Base-by-base conservation (phyloP, 2,888 invertebrate genomes). In the Steinernema scapterisci region DNA sequence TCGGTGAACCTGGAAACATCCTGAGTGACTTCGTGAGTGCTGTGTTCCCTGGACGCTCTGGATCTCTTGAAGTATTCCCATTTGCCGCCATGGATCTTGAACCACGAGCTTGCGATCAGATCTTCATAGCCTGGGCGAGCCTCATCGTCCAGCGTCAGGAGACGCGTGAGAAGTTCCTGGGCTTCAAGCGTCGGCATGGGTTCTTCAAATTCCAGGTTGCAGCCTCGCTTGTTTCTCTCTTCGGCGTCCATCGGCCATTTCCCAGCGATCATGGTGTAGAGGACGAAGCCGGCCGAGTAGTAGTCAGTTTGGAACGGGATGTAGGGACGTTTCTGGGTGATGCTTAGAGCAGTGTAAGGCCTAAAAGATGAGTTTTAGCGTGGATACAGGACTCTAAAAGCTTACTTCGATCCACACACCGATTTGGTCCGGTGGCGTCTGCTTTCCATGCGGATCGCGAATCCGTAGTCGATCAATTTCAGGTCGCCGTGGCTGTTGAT, bases 401-500 rank as follows among this genome's bases (percentile, higher is more conserved):
- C 56, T 73, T 63, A 74, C 75, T 63, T 76, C 2, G 84, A 82
- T 13, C 84, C 84, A 70, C 84, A 84, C 75, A 81, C 83, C 0
- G 82, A 81, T 7, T 76, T 78, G 23, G 82, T 80, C 72, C 80
- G 11, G 11, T 76, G 31, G 1, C 74, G 82, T 9, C 80, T 74
- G 54, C 71, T 52, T 54, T 79, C 75, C 46, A 82, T 76, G 71
- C 75, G 74, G 51, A 83, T 72, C 0, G 84, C 80, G 52, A 84
- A 84, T 5, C 84, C 84, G 70, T 83, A 84, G 73, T 84, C 84
- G 43, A 78, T 79, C 21, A 84, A 73, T 74, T 82, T 81, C 25
- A 84, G 56, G 75, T 84, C 83, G n/a, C 82, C 80, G 71, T 83
- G 81, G 9, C 75, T 74, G 70, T 82, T 82, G 38, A 84, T 75